Base-by-base conservation (phyloP, 2,113 vertebrate species). In the Antechinus stuartii region DNA sequence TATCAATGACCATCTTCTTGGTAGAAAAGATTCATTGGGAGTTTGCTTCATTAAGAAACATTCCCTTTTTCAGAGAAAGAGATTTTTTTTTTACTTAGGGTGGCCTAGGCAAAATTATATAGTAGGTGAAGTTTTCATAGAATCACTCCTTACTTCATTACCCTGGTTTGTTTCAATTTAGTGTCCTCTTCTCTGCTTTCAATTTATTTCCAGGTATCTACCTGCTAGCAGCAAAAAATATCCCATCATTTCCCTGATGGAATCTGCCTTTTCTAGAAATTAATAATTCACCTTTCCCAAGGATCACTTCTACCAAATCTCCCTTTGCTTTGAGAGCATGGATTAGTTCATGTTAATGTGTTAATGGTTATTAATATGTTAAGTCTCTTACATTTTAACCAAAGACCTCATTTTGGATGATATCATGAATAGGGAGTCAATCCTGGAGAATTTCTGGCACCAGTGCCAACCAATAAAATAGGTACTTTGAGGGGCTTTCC, bases 321-420 rank as follows among this genome's bases (percentile, higher is more conserved):
- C 12, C n/a, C 4, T 35, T 93, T 14, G 61, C n/a, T n/a, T 92
- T 42, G 19, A 53, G 25, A 93, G 25, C 95, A 42, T 57, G 7
- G 46, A 49, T 68, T 68, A 56, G 90, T 50, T 54, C 26, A 95
- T 54, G 94, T 61, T 49, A 26, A 92, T 46, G 49, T 90, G 92
- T 97, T 97, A 96, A 97, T 95, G n/a, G 68, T 47, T 93, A 95
- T 97, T 97, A 97, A 96, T 97, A 57, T 92, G 96, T 96, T 98
- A 97, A 97, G 96, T 95, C 93, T 76, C 93, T 91, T 94, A 61
- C 93, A 93, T 23, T 91, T 94, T 92, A 93, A 61, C 35, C n/a
- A 42, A 42, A 42, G n/a, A 7, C 2, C 19, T 84, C 68, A 42
- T 84, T 84, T 84, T 84, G 68, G n/a, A 42, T 76, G 1, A n/a